Evolutionary conservation across 2,113 vertebrate genomes (phyloP).

Genomic region (Dolichallabes microphthalmus): DNA sequence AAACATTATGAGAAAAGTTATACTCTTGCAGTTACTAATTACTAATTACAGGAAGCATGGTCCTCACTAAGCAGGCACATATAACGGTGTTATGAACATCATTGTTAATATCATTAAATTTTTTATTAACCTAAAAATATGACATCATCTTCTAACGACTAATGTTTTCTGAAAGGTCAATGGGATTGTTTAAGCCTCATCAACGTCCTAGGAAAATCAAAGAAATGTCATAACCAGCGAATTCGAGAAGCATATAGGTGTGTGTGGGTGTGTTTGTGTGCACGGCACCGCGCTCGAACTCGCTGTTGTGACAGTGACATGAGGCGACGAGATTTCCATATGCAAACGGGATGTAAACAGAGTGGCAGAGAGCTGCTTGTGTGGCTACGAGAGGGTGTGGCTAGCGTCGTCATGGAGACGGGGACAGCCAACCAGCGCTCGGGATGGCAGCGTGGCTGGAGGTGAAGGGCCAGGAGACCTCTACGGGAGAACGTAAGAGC

Average conservation of each 20-base stretch:
- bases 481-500: slow-evolving; percentile 37
- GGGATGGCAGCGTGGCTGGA: slow-evolving; percentile 13
- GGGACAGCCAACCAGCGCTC: slow-evolving; percentile 9
- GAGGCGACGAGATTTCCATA: slow-evolving; percentile 47
- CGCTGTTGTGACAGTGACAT: slow-evolving; percentile 50
- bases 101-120: background rate
- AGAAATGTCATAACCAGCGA: slow-evolving; percentile 1
- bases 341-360: slow-evolving; percentile 54
- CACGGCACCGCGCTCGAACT: slow-evolving; percentile 27
- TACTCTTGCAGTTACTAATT: background rate
- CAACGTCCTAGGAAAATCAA: background rate
- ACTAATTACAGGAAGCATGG: background rate
- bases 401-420: slow-evolving; percentile 36
- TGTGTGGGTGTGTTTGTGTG: slow-evolving; percentile 15
- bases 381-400: slow-evolving; percentile 36
- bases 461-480: slow-evolving; percentile 41
- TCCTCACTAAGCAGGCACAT: background rate
- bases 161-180: background rate
- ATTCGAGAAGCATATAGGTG: background rate
- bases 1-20: background rate
- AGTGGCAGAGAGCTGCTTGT: slow-evolving; percentile 43
- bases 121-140: background rate
- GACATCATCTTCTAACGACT: background rate
- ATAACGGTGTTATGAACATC: background rate
- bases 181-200: background rate